Evolutionary conservation across 2,888 invertebrate species (phyloP).

Genomic region (Halictus ligatus): DNA sequence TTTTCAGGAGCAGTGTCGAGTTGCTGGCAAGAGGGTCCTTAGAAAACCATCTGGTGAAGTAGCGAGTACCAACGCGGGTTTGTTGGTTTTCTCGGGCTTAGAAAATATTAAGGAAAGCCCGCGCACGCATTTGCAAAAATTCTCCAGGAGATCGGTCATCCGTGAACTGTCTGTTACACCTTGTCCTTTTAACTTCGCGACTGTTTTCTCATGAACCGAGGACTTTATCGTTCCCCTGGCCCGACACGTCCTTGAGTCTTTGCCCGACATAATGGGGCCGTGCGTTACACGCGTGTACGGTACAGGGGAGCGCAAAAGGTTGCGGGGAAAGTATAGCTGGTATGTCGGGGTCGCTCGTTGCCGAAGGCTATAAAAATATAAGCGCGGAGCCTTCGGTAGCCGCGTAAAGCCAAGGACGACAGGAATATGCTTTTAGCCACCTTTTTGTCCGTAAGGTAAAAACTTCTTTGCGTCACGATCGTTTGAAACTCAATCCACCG

Average conservation of each 20-base stretch:
- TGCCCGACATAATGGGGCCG: slow-evolving; percentile 35
- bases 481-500: slow-evolving; percentile 60
- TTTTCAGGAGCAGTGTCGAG: neutral
- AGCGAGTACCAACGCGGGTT: neutral
- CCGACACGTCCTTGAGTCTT: slow-evolving; percentile 49
- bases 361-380: slow-evolving; percentile 76
- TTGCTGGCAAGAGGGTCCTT: neutral
- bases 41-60: neutral
- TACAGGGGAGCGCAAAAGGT: slow-evolving; percentile 37
- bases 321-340: slow-evolving; percentile 50
- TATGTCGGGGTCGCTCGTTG: slow-evolving; percentile 58
- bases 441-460: slow-evolving; percentile 66
- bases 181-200: slow-evolving; percentile 60
- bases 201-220: slow-evolving; percentile 69
- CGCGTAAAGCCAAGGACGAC: slow-evolving; percentile 77
- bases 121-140: slow-evolving; percentile 18
- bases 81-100: neutral
- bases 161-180: slow-evolving; percentile 31
- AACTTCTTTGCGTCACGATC: slow-evolving; percentile 49
- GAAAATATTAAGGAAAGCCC: slow-evolving; percentile 24
- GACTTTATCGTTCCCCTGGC: slow-evolving; percentile 64
- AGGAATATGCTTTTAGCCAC: slow-evolving; percentile 79
- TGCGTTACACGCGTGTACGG: slow-evolving; percentile 46
- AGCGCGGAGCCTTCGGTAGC: slow-evolving; percentile 60
- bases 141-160: slow-evolving; percentile 40